Evolutionary conservation across 2,797 vertebrate genomes (phyloP).

Genomic region (Distichodus sexfasciatus): DNA sequence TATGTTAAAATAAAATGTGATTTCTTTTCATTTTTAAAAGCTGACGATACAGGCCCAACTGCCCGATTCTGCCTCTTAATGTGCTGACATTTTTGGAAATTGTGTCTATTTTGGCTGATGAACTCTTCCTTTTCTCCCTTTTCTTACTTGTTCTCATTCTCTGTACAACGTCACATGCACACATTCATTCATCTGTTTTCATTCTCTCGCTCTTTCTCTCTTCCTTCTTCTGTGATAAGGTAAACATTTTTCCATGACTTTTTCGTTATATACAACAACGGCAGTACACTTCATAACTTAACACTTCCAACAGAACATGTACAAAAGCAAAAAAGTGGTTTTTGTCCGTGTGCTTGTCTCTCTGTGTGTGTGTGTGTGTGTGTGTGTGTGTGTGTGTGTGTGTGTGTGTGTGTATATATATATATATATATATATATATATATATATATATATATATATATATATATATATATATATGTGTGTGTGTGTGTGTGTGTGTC

Average conservation of each 20-base stretch:
- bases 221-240: slow-evolving; percentile 48
- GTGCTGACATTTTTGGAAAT: slow-evolving; percentile 52
- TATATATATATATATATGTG: no score
- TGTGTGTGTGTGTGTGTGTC: no score
- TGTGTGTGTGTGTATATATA: slow-evolving; percentile 14
- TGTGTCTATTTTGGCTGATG: slow-evolving; percentile 66
- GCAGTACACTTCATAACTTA: slow-evolving; percentile 74
- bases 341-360: slow-evolving; percentile 9
- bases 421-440: no score
- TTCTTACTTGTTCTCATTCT: slow-evolving; percentile 30
- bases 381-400: slow-evolving; percentile 1
- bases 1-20: no score
- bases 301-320: slow-evolving; percentile 58
- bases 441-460: no score
- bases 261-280: slow-evolving; percentile 64
- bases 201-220: slow-evolving; percentile 35
- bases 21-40: slow-evolving; percentile 54
- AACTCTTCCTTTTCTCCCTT: slow-evolving; percentile 42
- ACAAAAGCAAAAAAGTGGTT: slow-evolving; percentile 51
- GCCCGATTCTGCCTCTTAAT: slow-evolving; percentile 25
- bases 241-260: slow-evolving; percentile 23
- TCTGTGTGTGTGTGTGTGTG: slow-evolving; percentile 23
- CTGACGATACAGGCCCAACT: slow-evolving; percentile 55
- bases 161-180: neutral
- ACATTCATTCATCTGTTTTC: slow-evolving; percentile 34